phyloP scores from a whole-genome alignment of 2,888 invertebrate genomes.

The Apoda limacodes region DNA sequence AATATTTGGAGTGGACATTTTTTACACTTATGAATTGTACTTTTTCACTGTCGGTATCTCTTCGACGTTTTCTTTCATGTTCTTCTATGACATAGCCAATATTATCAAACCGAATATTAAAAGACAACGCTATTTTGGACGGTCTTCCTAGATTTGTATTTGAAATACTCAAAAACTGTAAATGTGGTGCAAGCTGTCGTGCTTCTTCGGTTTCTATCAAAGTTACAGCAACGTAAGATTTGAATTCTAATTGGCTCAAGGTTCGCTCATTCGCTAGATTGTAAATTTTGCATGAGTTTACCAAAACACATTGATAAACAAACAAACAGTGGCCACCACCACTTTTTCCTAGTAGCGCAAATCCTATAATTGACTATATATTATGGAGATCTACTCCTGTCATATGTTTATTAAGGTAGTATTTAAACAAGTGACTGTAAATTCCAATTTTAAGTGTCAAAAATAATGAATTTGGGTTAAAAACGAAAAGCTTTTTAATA shows the following conservation, averaged over 20 bases:
- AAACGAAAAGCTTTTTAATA: too few species aligned
- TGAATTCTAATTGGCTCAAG: constrained; percentile 7
- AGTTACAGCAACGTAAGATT: constrained; percentile 7
- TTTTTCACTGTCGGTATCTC: too few species aligned
- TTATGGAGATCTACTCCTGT: too few species aligned
- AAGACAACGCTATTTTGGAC: constrained; percentile 7
- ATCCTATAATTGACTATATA: too few species aligned
- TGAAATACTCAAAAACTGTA: constrained; percentile 8
- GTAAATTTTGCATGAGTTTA: constrained; percentile 7
- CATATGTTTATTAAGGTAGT: too few species aligned
- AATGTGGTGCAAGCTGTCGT: constrained; percentile 6
- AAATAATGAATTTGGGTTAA: too few species aligned
- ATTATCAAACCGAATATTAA: constrained; percentile 6
- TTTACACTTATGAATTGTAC: too few species aligned
- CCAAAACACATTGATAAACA: constrained; percentile 6
- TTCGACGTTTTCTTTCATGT: constrained; percentile 7
- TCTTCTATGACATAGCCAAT: constrained; percentile 7
- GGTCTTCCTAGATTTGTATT: constrained; percentile 7
- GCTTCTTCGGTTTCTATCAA: constrained; percentile 7
- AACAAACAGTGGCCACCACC: constrained; percentile 6
- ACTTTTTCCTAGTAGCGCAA: constrained; percentile 5
- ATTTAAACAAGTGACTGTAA: too few species aligned
- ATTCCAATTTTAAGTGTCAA: too few species aligned
- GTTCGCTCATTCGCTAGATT: constrained; percentile 7
- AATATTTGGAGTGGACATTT: too few species aligned